Evolutionary conservation across 1,140 invertebrate genomes (phyloP).

Genomic region (Drosophila navojoa): DNA sequence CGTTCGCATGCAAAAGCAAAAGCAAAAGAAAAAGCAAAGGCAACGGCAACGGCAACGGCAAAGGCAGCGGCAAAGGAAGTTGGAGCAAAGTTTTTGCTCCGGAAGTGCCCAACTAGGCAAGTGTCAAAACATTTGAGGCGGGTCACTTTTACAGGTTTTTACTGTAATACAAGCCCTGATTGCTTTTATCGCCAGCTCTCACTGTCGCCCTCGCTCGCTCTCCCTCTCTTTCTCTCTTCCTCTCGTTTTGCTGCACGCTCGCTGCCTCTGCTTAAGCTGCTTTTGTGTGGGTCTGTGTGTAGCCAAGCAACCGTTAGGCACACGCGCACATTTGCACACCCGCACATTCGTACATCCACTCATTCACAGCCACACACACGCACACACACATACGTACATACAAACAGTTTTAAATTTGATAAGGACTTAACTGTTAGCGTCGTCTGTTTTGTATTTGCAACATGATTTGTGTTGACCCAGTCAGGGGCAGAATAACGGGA

Average conservation of each 20-base stretch:
- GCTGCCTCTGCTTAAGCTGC: background rate
- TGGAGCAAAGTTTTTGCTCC: background rate
- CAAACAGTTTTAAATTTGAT: conserved; percentile 40
- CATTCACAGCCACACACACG: conserved; percentile 11
- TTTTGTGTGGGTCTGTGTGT: conserved; percentile 24
- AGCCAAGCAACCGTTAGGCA: conserved; percentile 34
- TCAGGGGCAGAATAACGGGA: conserved; percentile 26
- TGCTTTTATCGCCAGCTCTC: conserved; percentile 6
- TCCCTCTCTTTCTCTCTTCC: background rate
- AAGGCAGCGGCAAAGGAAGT: background rate
- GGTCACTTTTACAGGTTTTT: conserved; percentile 24
- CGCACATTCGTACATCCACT: conserved; percentile 9
- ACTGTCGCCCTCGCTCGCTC: background rate
- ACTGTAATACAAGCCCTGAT: conserved; percentile 29
- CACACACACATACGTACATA: background rate
- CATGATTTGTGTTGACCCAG: conserved; percentile 55
- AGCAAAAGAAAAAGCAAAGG: too few relatives aligned
- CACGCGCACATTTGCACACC: conserved; percentile 11
- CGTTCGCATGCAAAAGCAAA: conserved; percentile 5
- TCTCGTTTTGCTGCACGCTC: background rate
- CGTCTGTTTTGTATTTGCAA: conserved; percentile 29
- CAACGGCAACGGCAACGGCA: background rate
- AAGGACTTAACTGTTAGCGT: conserved; percentile 46
- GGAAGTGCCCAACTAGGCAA: conserved; percentile 7
- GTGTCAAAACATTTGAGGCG: conserved; percentile 22